Evolutionary conservation across 1,140 invertebrate species (phyloP).

Genomic region (Microvelia longipes): DNA sequence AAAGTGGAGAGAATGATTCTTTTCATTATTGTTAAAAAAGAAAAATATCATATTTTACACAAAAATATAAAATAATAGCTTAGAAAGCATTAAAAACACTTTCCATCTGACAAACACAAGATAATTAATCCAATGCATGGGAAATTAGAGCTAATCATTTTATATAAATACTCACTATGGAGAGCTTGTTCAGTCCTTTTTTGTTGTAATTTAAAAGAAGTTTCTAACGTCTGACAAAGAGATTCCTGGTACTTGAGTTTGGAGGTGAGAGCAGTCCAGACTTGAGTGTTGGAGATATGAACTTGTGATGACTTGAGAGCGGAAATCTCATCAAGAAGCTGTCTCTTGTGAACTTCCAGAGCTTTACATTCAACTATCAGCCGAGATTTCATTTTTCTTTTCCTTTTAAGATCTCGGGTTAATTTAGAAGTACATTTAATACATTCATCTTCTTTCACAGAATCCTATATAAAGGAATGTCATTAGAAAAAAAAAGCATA

Average conservation of each 20-base stretch:
- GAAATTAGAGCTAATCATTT: too few species aligned
- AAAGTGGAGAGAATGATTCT: too few species aligned
- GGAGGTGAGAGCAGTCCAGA: background rate
- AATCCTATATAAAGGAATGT: background rate
- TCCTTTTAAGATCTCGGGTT: background rate
- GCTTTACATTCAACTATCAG: background rate
- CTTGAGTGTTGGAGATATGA: background rate
- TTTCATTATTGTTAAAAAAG: too few species aligned
- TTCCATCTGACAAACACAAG: too few species aligned
- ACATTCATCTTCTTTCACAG: background rate
- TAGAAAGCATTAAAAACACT: too few species aligned
- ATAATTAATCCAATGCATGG: too few species aligned
- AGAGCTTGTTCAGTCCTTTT: conserved; percentile 43
- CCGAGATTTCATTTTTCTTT: background rate
- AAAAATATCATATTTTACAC: too few species aligned
- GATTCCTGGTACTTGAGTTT: conserved; percentile 34
- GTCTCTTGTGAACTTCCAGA: background rate
- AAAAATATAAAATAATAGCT: too few species aligned
- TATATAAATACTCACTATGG: conserved; percentile 48
- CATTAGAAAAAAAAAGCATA: background rate
- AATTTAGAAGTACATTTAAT: background rate
- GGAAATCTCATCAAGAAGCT: background rate
- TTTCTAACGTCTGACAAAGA: conserved; percentile 42
- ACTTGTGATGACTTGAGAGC: background rate
- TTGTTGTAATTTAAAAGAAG: conserved; percentile 44